Conservation (phyloP, 2,888 invertebrate genomes). For the Mycalesis mineus region DNA sequence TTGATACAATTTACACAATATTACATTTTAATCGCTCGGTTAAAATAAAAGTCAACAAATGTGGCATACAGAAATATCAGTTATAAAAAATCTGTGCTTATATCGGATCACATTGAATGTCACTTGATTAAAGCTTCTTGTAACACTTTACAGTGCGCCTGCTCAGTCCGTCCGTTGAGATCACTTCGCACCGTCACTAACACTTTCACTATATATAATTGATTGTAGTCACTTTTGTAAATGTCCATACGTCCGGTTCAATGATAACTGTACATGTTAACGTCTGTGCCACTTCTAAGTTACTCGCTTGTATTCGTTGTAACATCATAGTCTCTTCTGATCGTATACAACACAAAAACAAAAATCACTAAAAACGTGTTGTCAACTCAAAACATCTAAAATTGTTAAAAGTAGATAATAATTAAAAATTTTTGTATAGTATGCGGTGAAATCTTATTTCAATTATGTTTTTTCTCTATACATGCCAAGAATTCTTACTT, state of each 20-base stretch:
- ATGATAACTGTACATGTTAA: background rate
- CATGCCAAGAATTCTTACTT: background rate
- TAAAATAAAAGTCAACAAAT: constrained; percentile 10
- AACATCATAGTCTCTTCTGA: background rate
- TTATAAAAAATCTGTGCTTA: constrained; percentile 16
- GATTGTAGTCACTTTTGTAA: background rate
- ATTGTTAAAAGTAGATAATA: too few species aligned
- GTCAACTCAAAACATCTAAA: too few species aligned
- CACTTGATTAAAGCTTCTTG: constrained; percentile 24
- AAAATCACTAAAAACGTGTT: too few species aligned
- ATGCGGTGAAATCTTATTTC: background rate
- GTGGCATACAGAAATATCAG: constrained; percentile 11
- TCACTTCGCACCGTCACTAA: constrained; percentile 10
- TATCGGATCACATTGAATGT: constrained; percentile 16
- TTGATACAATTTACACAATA: constrained; percentile 4
- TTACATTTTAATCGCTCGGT: constrained; percentile 10
- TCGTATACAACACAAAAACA: background rate
- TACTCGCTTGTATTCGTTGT: constrained; percentile 1
- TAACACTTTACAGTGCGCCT: constrained; percentile 14
- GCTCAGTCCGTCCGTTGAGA: constrained; percentile 10
- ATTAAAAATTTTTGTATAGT: too few species aligned
- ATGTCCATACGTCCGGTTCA: background rate
- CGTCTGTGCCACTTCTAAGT: background rate
- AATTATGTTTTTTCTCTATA: background rate
- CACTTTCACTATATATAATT: background rate